Percentiles rank a stretch among this genome's conserved stretches.
These are phyloP conservation scores for Ptilorrhoa leucosticta DNA, from an alignment of 2,113 vertebrate genomes.

Conservation along the genomic window DNA sequence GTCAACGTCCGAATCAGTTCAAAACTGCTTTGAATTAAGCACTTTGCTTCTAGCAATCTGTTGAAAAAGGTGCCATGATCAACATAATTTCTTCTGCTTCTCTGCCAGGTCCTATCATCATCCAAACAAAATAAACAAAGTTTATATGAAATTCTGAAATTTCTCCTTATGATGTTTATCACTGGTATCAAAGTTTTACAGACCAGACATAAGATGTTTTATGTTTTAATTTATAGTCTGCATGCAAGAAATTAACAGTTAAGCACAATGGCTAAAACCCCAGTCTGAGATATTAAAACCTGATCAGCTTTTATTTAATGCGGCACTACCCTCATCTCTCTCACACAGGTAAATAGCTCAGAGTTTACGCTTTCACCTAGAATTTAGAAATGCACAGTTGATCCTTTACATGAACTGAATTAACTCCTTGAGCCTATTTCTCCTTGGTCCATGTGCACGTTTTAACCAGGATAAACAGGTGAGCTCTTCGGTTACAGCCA, in stretches of 20 bases:
- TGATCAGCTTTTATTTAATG: background rate
- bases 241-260: background rate
- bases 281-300: background rate
- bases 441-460: background rate
- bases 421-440: background rate
- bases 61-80: background rate
- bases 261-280: background rate
- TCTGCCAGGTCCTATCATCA: background rate
- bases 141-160: background rate
- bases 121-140: background rate
- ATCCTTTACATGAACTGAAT: background rate
- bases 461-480: background rate
- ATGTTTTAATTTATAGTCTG: background rate
- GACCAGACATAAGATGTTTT: background rate
- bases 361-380: background rate
- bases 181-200: background rate
- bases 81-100: background rate
- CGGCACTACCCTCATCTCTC: background rate
- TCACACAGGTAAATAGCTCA: background rate
- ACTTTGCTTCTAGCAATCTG: background rate
- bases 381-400: background rate
- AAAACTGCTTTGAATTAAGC: background rate
- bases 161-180: background rate
- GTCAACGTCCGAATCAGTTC: background rate
- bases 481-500: background rate